Evolutionary conservation across 2,797 vertebrate genomes (phyloP).

Genomic region (Florisuga fusca): DNA sequence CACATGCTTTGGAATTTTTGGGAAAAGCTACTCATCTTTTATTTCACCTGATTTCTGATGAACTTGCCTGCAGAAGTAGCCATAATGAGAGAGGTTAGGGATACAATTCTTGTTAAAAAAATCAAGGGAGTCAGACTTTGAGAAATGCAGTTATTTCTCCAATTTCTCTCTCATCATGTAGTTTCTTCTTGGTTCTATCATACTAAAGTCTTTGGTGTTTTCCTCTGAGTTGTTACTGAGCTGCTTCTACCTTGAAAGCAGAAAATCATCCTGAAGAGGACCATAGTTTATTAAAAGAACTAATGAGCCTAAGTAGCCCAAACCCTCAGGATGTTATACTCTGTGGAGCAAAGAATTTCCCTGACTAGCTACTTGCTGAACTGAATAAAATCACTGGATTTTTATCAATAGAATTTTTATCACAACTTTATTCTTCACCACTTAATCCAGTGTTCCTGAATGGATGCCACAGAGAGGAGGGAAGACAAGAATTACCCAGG

Average conservation of each 20-base stretch:
- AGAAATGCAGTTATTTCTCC: constrained; percentile 5
- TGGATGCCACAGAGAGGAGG: not conserved
- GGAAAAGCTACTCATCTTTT: not conserved
- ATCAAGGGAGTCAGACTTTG: not conserved
- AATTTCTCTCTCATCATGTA: not conserved
- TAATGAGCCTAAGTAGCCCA: not conserved
- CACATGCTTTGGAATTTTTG: not conserved
- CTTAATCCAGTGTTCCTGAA: not conserved
- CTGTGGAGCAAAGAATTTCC: not conserved
- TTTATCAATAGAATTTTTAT: not conserved
- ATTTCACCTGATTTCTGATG: constrained; percentile 26
- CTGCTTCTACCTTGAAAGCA: not conserved
- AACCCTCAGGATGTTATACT: not conserved
- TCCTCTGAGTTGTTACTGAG: not conserved
- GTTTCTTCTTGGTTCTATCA: not conserved
- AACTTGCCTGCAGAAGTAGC: constrained; percentile 11
- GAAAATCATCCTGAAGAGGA: not conserved
- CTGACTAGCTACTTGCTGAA: not conserved
- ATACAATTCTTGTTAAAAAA: not conserved
- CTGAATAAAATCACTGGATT: not conserved
- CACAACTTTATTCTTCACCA: not conserved
- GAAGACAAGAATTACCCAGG: not conserved
- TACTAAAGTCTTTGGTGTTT: not conserved
- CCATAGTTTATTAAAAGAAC: not conserved
- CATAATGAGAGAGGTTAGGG: not conserved